phyloP scores from a whole-genome alignment of 2,888 invertebrate genomes.

The Vandiemenella viatica region DNA sequence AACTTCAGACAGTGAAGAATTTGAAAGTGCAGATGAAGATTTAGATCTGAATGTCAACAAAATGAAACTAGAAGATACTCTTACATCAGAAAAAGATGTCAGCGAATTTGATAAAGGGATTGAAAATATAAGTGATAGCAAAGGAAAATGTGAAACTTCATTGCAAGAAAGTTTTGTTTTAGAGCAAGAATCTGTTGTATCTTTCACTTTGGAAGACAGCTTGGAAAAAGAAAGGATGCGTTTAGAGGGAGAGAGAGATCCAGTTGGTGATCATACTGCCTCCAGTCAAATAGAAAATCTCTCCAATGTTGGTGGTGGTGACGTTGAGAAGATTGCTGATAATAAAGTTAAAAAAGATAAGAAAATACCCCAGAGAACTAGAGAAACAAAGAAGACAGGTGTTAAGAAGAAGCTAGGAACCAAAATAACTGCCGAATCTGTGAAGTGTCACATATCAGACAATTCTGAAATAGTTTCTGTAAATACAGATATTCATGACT shows the following conservation, averaged over 20 bases:
- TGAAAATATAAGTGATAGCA: not conserved
- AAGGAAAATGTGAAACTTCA: not conserved
- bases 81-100: not conserved
- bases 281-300: not conserved
- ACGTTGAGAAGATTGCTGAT: not conserved
- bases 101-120: not conserved
- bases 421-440: not conserved
- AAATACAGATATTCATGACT: not conserved
- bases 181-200: not conserved
- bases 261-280: not conserved
- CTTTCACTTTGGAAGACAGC: not conserved
- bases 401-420: not conserved
- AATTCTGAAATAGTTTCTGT: not conserved
- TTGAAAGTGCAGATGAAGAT: constrained; percentile 64
- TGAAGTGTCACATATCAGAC: not conserved
- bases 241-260: not conserved
- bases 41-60: constrained; percentile 26
- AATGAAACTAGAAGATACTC: not conserved
- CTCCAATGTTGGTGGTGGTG: not conserved
- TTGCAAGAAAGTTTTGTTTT: not conserved
- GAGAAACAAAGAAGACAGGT: constrained; percentile 1
- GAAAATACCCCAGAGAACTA: constrained; percentile 11
- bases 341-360: not conserved
- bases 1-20: constrained; percentile 61
- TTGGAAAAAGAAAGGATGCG: no score